Evolutionary conservation across 2,888 invertebrate genomes (phyloP).

Genomic region (Polia nebulosa): DNA sequence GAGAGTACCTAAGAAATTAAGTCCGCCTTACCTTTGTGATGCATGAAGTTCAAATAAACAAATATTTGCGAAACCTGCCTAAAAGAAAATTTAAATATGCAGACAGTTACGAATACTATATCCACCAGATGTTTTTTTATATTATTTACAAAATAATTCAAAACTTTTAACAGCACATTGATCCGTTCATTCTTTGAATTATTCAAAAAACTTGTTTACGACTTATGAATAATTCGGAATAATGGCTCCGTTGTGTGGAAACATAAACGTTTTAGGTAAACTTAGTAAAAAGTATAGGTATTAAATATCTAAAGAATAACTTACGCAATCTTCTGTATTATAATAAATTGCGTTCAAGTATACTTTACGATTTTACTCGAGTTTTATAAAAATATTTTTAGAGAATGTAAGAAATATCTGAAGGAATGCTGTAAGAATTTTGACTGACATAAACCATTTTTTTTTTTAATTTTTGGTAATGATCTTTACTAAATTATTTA

Average conservation of each 20-base stretch:
- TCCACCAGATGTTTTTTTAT: background rate
- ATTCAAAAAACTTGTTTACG: constrained; percentile 41
- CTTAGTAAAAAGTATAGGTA: constrained; percentile 14
- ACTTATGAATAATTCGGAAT: constrained; percentile 46
- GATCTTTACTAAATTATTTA: too few species aligned
- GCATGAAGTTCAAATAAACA: background rate
- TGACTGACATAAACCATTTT: too few species aligned
- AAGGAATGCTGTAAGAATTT: background rate
- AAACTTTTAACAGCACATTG: constrained; percentile 29
- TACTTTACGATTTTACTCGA: too few species aligned
- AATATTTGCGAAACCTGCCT: background rate
- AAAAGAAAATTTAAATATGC: background rate
- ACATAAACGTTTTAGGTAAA: constrained; percentile 16
- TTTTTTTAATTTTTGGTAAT: too few species aligned
- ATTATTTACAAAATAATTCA: constrained; percentile 15
- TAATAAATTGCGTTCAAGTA: constrained; percentile 9
- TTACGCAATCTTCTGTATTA: constrained; percentile 33
- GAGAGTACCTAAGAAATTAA: background rate
- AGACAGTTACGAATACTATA: background rate
- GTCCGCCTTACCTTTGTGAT: background rate
- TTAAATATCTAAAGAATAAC: constrained; percentile 5
- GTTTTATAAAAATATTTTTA: background rate
- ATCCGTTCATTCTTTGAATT: constrained; percentile 45
- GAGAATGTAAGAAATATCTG: too few species aligned
- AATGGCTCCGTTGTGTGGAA: constrained; percentile 32